Evolutionary conservation across 2,113 vertebrate species (phyloP), one percentile per base, ranked within the genome.

Genomic region (Pterocles burchelli): DNA sequence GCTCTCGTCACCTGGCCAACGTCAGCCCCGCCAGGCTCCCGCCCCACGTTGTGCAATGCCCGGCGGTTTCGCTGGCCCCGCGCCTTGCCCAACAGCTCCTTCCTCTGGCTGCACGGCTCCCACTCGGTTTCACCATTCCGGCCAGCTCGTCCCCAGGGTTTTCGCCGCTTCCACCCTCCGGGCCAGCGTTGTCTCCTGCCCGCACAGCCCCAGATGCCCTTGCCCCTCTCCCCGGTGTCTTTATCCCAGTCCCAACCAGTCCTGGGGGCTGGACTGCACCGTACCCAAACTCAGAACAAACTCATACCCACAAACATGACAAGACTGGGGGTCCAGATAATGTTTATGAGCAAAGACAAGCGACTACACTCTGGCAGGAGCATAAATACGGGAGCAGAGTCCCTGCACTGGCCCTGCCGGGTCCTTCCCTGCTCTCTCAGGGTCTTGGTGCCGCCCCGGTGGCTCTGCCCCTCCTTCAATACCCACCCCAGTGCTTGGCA

Each of bases 331-430:
- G 68, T 95, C 82, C 88, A 84, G 80, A 83, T 97, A 96, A 95
- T 71, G 90, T 96, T 97, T 97, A 97, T 97, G 95, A 95, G 96
- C 83, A 93, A 81, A 94, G 76, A 86, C 68, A 95, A 97, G 95
- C 83, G 10, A 74, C 77, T 96, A 94, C 90, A 90, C 72, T 85
- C 90, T 92, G 85, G 58, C 93, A 89, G 89, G 86, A 91, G 68
- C 79, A 73, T n/a, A 85, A 92, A 83, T 62, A 73, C 25, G 33
- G 93, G 95, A 95, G 76, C 52, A 3, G n/a, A 86, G 76, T 55
- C 45, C 90, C 90, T 55, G 48, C 1, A 5, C 45, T 38, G 89
- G 52, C 73, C 66, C 96, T 79, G 91, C 86, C 34, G 2, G 63
- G 26, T 80, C 73, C 68, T 73, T 93, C 72, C 67, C 67, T 8